A percentile compares a stretch with the other conserved stretches of the same genome.
Conservation (phyloP, 2,797 vertebrate genomes). For the Nyctibius grandis region DNA sequence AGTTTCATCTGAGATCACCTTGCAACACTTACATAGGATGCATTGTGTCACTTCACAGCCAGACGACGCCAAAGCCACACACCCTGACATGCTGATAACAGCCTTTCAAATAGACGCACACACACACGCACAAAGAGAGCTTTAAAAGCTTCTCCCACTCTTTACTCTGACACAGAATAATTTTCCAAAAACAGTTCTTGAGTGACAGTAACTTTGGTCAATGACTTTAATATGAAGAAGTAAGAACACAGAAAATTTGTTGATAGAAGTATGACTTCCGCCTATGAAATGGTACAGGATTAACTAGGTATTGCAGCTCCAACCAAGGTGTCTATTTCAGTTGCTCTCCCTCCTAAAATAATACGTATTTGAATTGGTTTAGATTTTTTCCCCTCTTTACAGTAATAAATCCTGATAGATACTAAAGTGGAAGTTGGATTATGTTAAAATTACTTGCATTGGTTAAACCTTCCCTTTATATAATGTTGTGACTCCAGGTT, state of each 20-base stretch:
- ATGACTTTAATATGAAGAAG: neutral
- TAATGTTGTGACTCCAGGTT: slow-evolving; percentile 16
- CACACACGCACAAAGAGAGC: neutral
- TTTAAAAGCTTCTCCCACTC: slow-evolving; percentile 57
- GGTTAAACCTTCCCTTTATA: neutral
- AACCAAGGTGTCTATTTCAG: slow-evolving; percentile 54
- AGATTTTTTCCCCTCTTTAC: neutral
- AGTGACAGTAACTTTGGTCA: neutral
- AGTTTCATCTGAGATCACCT: slow-evolving; percentile 11
- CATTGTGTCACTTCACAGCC: slow-evolving; percentile 72
- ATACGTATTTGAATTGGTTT: slow-evolving; percentile 54
- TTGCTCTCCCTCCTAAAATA: slow-evolving; percentile 50
- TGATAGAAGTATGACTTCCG: slow-evolving; percentile 51
- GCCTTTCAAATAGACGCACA: slow-evolving; percentile 27
- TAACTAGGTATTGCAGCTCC: slow-evolving; percentile 38
- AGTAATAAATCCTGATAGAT: neutral
- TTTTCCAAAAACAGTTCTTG: slow-evolving; percentile 54
- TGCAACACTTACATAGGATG: slow-evolving; percentile 57
- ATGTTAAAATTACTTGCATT: neutral
- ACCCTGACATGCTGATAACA: slow-evolving; percentile 67
- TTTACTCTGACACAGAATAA: neutral
- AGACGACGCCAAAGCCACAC: slow-evolving; percentile 68
- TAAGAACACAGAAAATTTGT: slow-evolving; percentile 28
- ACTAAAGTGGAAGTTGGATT: neutral
- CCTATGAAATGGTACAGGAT: neutral